phyloP scores from a whole-genome alignment of 1,140 invertebrate genomes.

The Dinothrombium tinctorium region DNA sequence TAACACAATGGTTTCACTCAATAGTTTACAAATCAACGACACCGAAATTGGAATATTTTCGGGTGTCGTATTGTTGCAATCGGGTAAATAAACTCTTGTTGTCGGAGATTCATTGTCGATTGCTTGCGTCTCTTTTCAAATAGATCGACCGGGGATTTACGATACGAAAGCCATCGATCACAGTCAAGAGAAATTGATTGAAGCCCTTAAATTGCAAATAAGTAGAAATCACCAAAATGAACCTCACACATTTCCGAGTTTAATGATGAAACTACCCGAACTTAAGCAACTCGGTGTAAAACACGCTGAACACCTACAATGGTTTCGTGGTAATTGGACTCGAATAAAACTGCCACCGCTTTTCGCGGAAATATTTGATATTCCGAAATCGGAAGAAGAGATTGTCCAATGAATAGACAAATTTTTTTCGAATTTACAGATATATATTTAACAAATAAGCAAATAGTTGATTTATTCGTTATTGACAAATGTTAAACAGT shows the following conservation, averaged over 20 bases:
- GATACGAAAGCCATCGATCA: conserved; percentile 53
- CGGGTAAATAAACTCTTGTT: conserved; percentile 24
- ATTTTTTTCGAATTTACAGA: too few relatives aligned
- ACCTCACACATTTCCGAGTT: conserved; percentile 36
- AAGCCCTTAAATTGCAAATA: conserved; percentile 55
- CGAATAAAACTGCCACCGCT: conserved; percentile 55
- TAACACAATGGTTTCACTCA: conserved; percentile 25
- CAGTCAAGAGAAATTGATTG: conserved; percentile 54
- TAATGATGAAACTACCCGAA: conserved; percentile 48
- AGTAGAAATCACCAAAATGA: conserved; percentile 28
- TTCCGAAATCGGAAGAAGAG: conserved; percentile 57
- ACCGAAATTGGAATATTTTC: conserved; percentile 73
- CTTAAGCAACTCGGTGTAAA: conserved; percentile 52
- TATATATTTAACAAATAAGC: too few relatives aligned
- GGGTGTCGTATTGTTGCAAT: conserved; percentile 53
- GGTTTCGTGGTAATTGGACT: conserved; percentile 69
- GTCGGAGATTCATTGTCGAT: background rate
- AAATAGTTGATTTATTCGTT: too few relatives aligned
- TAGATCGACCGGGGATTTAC: conserved; percentile 40
- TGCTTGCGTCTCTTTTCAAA: background rate
- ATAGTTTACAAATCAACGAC: conserved; percentile 52
- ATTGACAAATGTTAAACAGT: too few relatives aligned
- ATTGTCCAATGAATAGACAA: too few relatives aligned
- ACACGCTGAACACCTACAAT: conserved; percentile 61
- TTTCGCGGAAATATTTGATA: conserved; percentile 92